Evolutionary conservation across 2,797 vertebrate species (phyloP), one percentile per base, ranked within the genome.

Genomic region (Neomorphus geoffroyi): DNA sequence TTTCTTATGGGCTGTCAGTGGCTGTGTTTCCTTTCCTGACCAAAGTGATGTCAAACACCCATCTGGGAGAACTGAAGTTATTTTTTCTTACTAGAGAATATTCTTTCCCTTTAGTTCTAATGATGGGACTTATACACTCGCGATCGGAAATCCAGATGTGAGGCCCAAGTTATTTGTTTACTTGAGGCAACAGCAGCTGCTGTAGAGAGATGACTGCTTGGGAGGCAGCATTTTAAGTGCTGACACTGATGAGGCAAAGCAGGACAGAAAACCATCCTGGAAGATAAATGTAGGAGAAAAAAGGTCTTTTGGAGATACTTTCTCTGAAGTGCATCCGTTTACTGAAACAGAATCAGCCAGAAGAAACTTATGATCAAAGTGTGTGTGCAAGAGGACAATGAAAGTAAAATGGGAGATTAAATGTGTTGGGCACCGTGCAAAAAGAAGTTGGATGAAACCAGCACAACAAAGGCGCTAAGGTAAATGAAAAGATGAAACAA

Each of bases 1-100:
- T 10, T 18, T 21, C 43, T 8, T 0, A 0, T 5, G 16, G 28
- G 8, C 50, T 46, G 12, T 23, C 67, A 1, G n/a, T 35, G 46
- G 10, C 10, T 8, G 18, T 18, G 15, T 28, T 67, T 79, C 32
- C 65, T 22, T 3, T 32, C 28, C 80, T 19, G 24, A 19, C 48
- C 23, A 4, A 19, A 24, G 41, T 1, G 1, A 10, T 27, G 45
- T 8, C 24, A 18, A 80, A 8, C 16, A 21, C 18, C 13, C 53
- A 57, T 0, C 0, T 58, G 43, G 43, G 46, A 54, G 37, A 26
- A 15, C 9, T 11, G 13, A 37, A n/a, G 13, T 50, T 30, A 18
- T 7, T 33, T 45, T 43, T 53, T 33, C 10, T 22, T 46, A 5
- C 23, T 19, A 6, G 27, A 46, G 41, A 19, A 35, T 46, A 9